A percentile compares a stretch with the other conserved stretches of the same genome.
These are phyloP conservation scores for Smittia aterrima DNA, from an alignment of 2,888 invertebrate species.

Conservation along the genomic window DNA sequence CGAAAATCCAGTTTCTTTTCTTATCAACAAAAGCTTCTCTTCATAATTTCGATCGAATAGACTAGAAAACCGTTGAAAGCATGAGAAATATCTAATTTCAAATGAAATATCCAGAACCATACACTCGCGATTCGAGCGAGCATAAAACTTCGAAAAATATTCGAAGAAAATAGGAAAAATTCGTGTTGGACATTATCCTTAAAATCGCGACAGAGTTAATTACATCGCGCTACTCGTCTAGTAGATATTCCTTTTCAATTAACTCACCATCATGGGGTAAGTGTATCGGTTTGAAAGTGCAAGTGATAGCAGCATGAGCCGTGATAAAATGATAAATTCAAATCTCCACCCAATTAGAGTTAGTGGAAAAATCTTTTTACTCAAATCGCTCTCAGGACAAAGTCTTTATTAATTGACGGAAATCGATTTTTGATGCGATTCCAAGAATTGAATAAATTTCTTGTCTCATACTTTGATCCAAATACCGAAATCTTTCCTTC, in stretches of 20 bases:
- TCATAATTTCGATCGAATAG: too few relatives aligned
- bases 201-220: neutral
- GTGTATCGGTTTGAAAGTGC: neutral
- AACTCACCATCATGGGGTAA: conserved; percentile 34
- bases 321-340: neutral
- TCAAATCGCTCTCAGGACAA: too few relatives aligned
- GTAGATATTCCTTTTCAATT: conserved; percentile 35
- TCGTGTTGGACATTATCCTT: neutral
- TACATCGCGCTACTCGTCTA: conserved; percentile 26
- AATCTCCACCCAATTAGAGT: neutral
- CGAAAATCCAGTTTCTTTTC: too few relatives aligned
- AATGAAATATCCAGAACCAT: conserved; percentile 1
- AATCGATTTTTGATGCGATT: too few relatives aligned
- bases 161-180: conserved; percentile 11
- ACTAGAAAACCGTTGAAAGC: neutral
- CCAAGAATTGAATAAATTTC: too few relatives aligned
- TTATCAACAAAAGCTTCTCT: too few relatives aligned
- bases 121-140: neutral
- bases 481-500: neutral
- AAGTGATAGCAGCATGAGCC: neutral
- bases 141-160: conserved; percentile 7
- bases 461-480: too few relatives aligned
- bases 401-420: too few relatives aligned
- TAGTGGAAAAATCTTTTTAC: neutral
- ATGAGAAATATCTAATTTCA: neutral